phyloP scores from a whole-genome alignment of 1,140 invertebrate species.

The Rhagoletis pomonella region DNA sequence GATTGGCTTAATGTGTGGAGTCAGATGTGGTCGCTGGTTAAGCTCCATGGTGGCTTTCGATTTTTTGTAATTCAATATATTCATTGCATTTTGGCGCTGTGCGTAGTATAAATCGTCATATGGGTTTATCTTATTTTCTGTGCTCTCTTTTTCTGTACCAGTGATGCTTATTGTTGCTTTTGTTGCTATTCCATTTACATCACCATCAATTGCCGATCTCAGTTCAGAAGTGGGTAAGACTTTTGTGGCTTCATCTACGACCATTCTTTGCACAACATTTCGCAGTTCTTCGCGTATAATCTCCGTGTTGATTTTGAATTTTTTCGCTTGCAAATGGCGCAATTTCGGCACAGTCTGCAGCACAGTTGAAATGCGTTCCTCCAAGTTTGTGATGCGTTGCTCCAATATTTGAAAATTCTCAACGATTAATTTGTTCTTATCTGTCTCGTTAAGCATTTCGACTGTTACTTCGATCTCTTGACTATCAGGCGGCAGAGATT shows the following conservation, averaged over 20 bases:
- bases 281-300: constrained; percentile 47
- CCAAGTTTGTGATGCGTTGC: constrained; percentile 53
- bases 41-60: constrained; percentile 47
- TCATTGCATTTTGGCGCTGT: constrained; percentile 50
- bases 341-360: constrained; percentile 55
- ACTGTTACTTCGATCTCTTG: constrained; percentile 51
- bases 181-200: not conserved
- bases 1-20: constrained; percentile 49
- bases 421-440: constrained; percentile 54
- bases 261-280: constrained; percentile 26
- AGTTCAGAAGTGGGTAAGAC: not conserved
- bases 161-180: not conserved
- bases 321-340: constrained; percentile 50
- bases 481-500: constrained; percentile 14
- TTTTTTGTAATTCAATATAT: constrained; percentile 56
- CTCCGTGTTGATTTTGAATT: constrained; percentile 54
- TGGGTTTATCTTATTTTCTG: not conserved
- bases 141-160: too few relatives aligned
- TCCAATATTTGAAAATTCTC: constrained; percentile 56
- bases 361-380: constrained; percentile 40
- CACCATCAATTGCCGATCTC: not conserved
- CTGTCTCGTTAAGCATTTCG: constrained; percentile 51
- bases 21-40: constrained; percentile 23
- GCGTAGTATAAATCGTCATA: constrained; percentile 53
- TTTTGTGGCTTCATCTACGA: not conserved